Percentiles rank a stretch among this genome's conserved stretches.
Evolutionary conservation across 2,888 invertebrate species (phyloP).

Genomic region (Brachynemurus nebulosus): DNA sequence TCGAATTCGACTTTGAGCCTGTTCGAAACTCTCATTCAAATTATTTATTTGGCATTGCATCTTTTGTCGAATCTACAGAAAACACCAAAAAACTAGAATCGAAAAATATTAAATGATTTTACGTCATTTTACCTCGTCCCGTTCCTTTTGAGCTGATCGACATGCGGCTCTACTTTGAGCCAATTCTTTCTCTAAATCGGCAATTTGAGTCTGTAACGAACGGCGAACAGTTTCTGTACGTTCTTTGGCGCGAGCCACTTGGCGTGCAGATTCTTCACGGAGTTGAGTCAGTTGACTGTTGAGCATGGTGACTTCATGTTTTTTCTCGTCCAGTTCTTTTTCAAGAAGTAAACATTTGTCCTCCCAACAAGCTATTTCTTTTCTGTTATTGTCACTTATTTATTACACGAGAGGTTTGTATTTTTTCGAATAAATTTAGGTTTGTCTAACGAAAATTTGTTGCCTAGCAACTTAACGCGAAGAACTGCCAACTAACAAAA

Average conservation of each 20-base stretch:
- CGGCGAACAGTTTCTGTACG: constrained; percentile 46
- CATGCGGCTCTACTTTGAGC: constrained; percentile 49
- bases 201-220: constrained; percentile 50
- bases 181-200: constrained; percentile 51
- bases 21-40: constrained; percentile 51
- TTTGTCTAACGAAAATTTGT: too few relatives aligned
- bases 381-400: too few relatives aligned
- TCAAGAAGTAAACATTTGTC: constrained; percentile 43
- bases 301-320: constrained; percentile 51
- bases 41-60: constrained; percentile 54
- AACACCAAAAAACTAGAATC: background rate
- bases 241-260: constrained; percentile 48
- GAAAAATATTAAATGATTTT: background rate
- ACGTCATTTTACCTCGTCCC: constrained; percentile 39
- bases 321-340: constrained; percentile 48
- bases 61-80: constrained; percentile 43
- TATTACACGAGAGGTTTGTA: too few relatives aligned
- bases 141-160: constrained; percentile 48
- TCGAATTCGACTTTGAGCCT: constrained; percentile 48
- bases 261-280: constrained; percentile 52
- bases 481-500: too few relatives aligned
- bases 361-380: constrained; percentile 39
- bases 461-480: too few relatives aligned
- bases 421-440: too few relatives aligned
- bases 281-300: constrained; percentile 49